These are phyloP conservation scores for Microcebus griseorufus DNA, from an alignment of 2,113 vertebrate species.

Conservation along the genomic window DNA sequence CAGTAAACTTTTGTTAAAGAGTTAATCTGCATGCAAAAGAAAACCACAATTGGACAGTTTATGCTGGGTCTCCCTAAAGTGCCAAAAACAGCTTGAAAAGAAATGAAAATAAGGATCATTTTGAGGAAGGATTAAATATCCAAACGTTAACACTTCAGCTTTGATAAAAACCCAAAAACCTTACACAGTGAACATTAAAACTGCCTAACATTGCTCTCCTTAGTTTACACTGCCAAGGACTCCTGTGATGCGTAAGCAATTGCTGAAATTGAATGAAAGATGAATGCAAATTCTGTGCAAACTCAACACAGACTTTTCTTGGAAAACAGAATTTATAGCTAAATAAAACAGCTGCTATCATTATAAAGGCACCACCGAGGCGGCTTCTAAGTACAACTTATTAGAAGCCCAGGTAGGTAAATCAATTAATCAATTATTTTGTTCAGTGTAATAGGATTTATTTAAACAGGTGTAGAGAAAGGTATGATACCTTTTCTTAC, in stretches of 20 bases:
- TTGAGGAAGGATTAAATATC: background rate
- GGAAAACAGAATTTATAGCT: background rate
- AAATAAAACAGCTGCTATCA: background rate
- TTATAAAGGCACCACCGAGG: background rate
- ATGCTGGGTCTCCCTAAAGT: background rate
- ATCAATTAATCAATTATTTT: background rate
- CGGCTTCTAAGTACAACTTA: background rate
- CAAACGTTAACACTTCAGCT: background rate
- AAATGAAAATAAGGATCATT: background rate
- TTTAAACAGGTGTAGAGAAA: background rate
- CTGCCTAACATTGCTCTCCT: background rate
- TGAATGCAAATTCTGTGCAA: background rate
- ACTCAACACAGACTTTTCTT: background rate
- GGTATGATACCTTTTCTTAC: background rate
- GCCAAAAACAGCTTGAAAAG: background rate
- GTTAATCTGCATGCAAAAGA: conserved; percentile 1
- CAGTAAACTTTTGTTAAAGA: background rate
- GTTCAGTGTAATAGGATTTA: background rate
- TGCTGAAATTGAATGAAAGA: background rate
- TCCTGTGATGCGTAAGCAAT: background rate
- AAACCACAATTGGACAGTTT: background rate
- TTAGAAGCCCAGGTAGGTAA: background rate
- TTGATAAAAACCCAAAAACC: conserved; percentile 14
- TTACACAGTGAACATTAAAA: background rate
- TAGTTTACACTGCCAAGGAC: background rate